Conservation (phyloP, 2,888 invertebrate species). For the Gisinianus flammeolus region DNA sequence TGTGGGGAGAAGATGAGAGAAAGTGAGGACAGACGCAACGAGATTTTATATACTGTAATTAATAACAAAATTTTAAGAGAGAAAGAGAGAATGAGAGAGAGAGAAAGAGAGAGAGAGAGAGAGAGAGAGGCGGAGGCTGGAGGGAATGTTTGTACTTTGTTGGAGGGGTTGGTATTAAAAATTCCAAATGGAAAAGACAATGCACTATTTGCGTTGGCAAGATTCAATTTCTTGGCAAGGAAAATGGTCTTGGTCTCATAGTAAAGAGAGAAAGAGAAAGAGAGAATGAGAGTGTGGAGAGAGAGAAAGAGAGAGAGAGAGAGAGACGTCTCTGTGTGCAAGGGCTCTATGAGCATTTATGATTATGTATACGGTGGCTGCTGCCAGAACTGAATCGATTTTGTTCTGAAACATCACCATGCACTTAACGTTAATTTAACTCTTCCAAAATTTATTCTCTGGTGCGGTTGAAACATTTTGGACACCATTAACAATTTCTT, state of each 20-base stretch:
- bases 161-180: constrained; percentile 19
- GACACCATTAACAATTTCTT: constrained; percentile 25
- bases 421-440: constrained; percentile 50
- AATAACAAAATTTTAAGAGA: constrained; percentile 6
- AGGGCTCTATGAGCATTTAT: neutral
- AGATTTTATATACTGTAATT: constrained; percentile 1
- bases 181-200: constrained; percentile 16
- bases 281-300: neutral
- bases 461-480: constrained; percentile 10
- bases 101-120: neutral
- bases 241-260: neutral
- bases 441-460: constrained; percentile 36
- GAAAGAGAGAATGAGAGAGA: neutral
- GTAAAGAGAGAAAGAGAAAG: neutral
- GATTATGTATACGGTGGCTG: constrained; percentile 5
- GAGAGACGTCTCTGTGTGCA: neutral
- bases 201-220: constrained; percentile 1
- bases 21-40: neutral
- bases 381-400: constrained; percentile 17
- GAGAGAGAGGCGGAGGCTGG: neutral
- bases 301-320: neutral
- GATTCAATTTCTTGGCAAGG: constrained; percentile 25
- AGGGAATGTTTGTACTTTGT: neutral
- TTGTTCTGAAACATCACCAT: constrained; percentile 47
- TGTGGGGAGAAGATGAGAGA: neutral